A percentile compares a stretch with the other conserved stretches of the same genome.
phyloP scores from a whole-genome alignment of 2,797 vertebrate genomes.

The Hephaestus fuliginosus region DNA sequence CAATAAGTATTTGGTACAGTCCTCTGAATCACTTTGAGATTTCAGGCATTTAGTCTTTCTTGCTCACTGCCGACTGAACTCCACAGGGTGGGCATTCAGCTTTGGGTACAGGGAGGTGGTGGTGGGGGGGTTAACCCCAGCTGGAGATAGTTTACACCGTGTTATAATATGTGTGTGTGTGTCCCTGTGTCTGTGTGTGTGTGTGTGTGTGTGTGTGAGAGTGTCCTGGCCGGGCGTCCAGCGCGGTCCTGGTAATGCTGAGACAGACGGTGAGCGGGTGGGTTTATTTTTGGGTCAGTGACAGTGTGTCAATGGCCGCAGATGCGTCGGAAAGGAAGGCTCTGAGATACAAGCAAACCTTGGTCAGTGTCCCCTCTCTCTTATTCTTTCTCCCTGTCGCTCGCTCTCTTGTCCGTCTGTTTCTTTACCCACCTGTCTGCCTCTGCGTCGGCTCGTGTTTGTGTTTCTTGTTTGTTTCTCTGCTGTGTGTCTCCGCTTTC shows the following conservation, averaged over 20 bases:
- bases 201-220: conserved; percentile 29
- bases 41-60: background rate
- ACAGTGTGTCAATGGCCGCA: conserved; percentile 89
- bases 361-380: conserved; percentile 85
- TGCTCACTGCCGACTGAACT: conserved; percentile 1
- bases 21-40: background rate
- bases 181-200: conserved; percentile 25
- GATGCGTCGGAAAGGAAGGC: conserved; percentile 90
- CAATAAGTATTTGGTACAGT: background rate
- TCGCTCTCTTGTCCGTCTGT: conserved; percentile 20
- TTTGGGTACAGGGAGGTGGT: background rate
- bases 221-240: conserved; percentile 61
- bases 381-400: background rate
- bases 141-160: conserved; percentile 61
- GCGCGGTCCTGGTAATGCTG: conserved; percentile 78
- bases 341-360: conserved; percentile 90
- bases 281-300: conserved; percentile 86
- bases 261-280: conserved; percentile 75
- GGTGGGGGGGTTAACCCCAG: conserved; percentile 36
- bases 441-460: conserved; percentile 14
- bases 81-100: background rate
- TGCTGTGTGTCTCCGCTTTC: background rate
- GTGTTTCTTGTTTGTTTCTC: background rate
- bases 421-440: conserved; percentile 11
- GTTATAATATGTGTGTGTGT: conserved; percentile 34